Evolutionary conservation across 2,113 vertebrate species (phyloP).

Genomic region (Sorex fumeus): DNA sequence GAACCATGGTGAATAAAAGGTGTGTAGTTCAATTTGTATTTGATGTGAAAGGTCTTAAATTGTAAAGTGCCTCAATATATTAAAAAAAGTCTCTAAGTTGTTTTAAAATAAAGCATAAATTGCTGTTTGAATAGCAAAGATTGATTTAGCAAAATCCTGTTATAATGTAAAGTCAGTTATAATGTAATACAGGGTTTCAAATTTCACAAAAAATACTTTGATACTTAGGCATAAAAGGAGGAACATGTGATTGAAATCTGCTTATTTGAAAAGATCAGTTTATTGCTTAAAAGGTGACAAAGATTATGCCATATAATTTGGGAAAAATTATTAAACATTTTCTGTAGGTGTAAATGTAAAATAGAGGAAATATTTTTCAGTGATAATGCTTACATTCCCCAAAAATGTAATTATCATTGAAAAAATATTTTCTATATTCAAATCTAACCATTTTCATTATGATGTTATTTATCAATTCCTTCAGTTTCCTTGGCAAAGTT

Average conservation of each 20-base stretch:
- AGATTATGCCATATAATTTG: not conserved
- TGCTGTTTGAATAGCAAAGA: conserved; percentile 27
- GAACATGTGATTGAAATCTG: not conserved
- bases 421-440: not conserved
- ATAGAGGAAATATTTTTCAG: conserved; percentile 31
- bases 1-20: not conserved
- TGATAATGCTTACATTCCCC: not conserved
- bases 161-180: conserved; percentile 40
- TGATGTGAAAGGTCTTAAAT: conserved; percentile 11
- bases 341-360: not conserved
- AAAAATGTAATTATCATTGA: not conserved
- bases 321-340: not conserved
- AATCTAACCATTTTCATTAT: not conserved
- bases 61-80: conserved; percentile 39
- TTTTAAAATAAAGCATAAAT: conserved; percentile 62
- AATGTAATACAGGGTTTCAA: not conserved
- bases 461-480: not conserved
- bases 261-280: conserved; percentile 40
- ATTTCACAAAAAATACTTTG: conserved; percentile 4
- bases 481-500: conserved; percentile 6
- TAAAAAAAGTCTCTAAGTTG: conserved; percentile 30
- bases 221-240: conserved; percentile 17
- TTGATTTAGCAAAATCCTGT: not conserved
- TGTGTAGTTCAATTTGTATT: conserved; percentile 35
- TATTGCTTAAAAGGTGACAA: conserved; percentile 29